Evolutionary conservation across 2,888 invertebrate genomes (phyloP), one percentile per base, ranked within the genome.

Genomic region (Luperina testacea): DNA sequence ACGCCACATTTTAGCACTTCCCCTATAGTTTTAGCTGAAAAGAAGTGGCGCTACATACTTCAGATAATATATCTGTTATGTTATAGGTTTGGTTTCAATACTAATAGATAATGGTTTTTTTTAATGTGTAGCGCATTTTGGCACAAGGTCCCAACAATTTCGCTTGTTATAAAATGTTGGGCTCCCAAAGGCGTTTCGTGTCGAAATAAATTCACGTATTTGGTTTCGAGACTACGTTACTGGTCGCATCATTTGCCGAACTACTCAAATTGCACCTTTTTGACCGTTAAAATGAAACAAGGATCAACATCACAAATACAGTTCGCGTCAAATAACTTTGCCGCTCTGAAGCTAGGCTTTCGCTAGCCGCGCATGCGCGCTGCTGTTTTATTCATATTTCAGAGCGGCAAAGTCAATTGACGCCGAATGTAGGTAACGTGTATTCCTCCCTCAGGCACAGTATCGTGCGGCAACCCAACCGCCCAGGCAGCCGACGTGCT

Each of bases 401-500:
- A 32, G 32, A 32, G 32, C 32, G 32, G 32, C 32, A 32, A 32
- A 32, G 32, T 32, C 1, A 32, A 32, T 32, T 32, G 32, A 32
- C 32, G 32, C 32, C 1, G 1, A 32, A 0, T 32, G 32, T 32
- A 17, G n/a, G 9, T 6, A 6, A 6, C 20, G 24, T 59, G 53
- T 69, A 15, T 20, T 11, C 0, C 0, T 17, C 17, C 8, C 1
- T 0, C 85, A 96, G 98, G 98, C 78, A 97, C 97, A 0, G 98
- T 99, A 81, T 97, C 98, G 32, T 98, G 98, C 90, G 97, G 98
- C 89, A 98, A 98, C 94, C 98, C 98, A 4, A 98, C 98, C 7
- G 98, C 99, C 13, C 99, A 99, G 92, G 98, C 99, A 1, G 98
- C 99, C 0, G 99, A 99, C 94, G 98, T 99, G 81, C 97, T 99